Evolutionary conservation across 2,797 vertebrate species (phyloP), one percentile per base, ranked within the genome.

Genomic region (Malurus splendens): DNA sequence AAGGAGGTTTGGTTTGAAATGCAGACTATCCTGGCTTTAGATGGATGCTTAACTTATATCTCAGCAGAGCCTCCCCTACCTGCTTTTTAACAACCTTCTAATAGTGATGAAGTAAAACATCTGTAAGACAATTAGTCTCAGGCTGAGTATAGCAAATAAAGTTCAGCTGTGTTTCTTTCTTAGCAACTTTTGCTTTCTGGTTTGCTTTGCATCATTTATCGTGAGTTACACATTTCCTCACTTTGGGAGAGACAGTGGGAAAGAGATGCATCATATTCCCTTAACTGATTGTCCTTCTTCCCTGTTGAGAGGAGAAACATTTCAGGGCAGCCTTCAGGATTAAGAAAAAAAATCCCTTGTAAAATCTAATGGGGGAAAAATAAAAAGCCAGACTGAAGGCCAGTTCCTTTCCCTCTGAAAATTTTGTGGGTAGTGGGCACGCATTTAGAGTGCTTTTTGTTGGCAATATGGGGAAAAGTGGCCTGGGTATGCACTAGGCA

Each of bases 401-500:
- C 4, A n/a, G 0, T 77, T 61, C 16, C 6, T 80, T 82, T 28
- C 4, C n/a, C 9, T 73, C 45, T 76, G 77, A 90, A 72, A 62
- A 33, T 12, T 50, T 16, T 32, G 6, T 56, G 20, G 2, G 6
- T 73, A 74, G 45, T 64, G 65, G 57, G 39, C 20, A 38, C 3
- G n/a, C 47, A 27, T 38, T 87, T 67, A 38, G 0, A 2, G 7
- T 44, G 17, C 32, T 42, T 64, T 54, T 44, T 78, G 36, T 57
- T 71, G 42, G 10, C 61, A 82, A 18, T 10, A 6, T 52, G 65
- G 42, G 19, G 33, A 25, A 57, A 85, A 64, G 27, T 64, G 45
- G 16, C 36, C 18, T 51, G n/a, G 18, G 12, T 5, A 1, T 2
- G 0, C 1, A 3, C 48, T 73, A 18, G 48, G 19, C 19, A 67